phyloP scores from a whole-genome alignment of 2,888 invertebrate species.

The Patella caerulea region DNA sequence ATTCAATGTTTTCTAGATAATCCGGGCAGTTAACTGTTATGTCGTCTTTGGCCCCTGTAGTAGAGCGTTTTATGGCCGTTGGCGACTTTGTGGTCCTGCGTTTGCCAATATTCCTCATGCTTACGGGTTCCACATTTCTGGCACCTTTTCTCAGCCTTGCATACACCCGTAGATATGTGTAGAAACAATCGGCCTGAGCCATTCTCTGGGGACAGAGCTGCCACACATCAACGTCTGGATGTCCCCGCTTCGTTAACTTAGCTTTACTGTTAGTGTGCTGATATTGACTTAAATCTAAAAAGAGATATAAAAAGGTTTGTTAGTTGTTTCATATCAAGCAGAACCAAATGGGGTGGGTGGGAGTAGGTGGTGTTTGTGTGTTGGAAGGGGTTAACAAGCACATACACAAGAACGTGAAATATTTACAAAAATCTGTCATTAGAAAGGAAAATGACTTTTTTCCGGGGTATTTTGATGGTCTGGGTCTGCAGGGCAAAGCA shows the following conservation, averaged over 20 bases:
- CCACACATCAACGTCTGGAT: conserved; percentile 31
- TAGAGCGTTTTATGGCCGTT: no score
- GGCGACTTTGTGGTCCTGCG: not conserved
- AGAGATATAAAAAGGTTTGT: no score
- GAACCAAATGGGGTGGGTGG: no score
- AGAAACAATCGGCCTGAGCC: conserved; percentile 37
- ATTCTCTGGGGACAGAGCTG: conserved; percentile 34
- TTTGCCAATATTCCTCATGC: conserved; percentile 39
- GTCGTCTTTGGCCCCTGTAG: not conserved
- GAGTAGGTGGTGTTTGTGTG: no score
- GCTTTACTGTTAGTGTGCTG: not conserved
- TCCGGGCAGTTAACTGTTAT: conserved; percentile 23
- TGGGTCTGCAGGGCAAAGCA: no score
- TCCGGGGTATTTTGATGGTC: no score
- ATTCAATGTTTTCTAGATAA: conserved; percentile 31
- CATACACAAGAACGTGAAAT: no score
- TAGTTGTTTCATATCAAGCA: no score
- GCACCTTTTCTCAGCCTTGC: conserved; percentile 42
- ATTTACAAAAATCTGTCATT: no score
- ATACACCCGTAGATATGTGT: conserved; percentile 42
- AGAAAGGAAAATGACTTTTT: no score
- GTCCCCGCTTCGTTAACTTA: conserved; percentile 23
- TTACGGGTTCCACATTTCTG: conserved; percentile 30
- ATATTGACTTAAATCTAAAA: no score
- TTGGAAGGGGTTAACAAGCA: no score